phyloP scores from a whole-genome alignment of 2,797 vertebrate species.

The Orientallactaga sibirica region DNA sequence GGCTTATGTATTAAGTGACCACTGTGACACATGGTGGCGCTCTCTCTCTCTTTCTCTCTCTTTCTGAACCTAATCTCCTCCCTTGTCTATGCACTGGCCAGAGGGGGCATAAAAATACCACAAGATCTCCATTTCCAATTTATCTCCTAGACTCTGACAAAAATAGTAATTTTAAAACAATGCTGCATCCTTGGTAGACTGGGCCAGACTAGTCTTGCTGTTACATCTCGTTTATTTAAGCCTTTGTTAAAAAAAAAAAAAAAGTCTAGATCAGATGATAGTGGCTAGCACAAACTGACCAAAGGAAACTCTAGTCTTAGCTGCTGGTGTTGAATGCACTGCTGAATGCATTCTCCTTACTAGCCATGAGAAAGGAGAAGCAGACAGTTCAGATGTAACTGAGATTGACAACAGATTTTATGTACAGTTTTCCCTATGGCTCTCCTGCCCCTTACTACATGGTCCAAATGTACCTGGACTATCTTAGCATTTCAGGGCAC shows the following conservation, averaged over 20 bases:
- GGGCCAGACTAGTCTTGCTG: background rate
- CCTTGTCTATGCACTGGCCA: background rate
- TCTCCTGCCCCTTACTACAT: background rate
- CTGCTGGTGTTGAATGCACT: background rate
- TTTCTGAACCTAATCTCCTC: too few relatives aligned
- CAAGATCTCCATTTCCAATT: conserved; percentile 1
- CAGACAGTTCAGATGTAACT: background rate
- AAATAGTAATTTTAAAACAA: background rate
- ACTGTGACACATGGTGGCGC: too few relatives aligned
- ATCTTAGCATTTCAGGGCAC: background rate
- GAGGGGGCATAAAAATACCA: background rate
- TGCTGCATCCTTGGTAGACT: background rate
- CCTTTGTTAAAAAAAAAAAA: background rate
- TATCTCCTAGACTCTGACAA: background rate
- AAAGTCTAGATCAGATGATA: background rate
- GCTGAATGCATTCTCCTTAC: background rate
- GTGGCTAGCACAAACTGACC: background rate
- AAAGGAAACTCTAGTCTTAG: background rate
- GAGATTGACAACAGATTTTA: background rate
- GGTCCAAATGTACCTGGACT: background rate
- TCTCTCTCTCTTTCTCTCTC: too few relatives aligned
- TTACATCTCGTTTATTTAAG: background rate
- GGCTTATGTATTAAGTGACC: too few relatives aligned
- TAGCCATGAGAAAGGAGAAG: background rate
- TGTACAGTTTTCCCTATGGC: background rate